These are phyloP conservation scores for Chaetorhynchus papuensis DNA, from an alignment of 2,113 vertebrate genomes.

Conservation along the genomic window DNA sequence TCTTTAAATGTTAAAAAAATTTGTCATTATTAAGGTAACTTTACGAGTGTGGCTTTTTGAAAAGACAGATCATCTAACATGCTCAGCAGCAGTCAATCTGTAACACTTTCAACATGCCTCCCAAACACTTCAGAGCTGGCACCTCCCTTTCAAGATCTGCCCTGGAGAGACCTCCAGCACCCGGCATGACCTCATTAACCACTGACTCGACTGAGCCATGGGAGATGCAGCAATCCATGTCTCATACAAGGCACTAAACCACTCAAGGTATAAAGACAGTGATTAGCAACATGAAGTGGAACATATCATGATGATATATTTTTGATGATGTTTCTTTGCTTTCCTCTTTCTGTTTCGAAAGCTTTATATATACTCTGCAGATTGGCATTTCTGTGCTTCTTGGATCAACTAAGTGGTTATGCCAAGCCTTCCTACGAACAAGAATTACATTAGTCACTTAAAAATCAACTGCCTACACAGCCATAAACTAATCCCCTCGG, in stretches of 20 bases:
- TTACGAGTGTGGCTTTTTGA: not conserved
- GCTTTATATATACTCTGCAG: not conserved
- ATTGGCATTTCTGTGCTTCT: not conserved
- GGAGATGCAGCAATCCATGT: not conserved
- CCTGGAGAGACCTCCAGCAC: not conserved
- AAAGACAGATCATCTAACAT: not conserved
- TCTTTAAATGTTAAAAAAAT: not conserved
- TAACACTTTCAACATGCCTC: not conserved
- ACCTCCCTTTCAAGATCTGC: not conserved
- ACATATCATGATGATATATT: not conserved
- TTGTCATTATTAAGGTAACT: not conserved
- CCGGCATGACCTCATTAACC: not conserved
- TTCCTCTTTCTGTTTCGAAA: not conserved
- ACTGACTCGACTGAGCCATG: not conserved
- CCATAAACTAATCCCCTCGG: not conserved
- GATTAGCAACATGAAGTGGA: not conserved
- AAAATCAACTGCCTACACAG: not conserved
- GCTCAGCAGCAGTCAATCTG: not conserved
- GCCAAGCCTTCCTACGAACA: constrained; percentile 5
- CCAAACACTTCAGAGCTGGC: not conserved
- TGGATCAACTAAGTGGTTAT: not conserved
- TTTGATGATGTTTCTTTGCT: not conserved
- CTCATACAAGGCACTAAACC: not conserved
- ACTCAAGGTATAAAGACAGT: not conserved
- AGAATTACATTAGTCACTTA: not conserved